Conservation (phyloP, 2,113 vertebrate species). For the Psammodynastes pulverulentus region DNA sequence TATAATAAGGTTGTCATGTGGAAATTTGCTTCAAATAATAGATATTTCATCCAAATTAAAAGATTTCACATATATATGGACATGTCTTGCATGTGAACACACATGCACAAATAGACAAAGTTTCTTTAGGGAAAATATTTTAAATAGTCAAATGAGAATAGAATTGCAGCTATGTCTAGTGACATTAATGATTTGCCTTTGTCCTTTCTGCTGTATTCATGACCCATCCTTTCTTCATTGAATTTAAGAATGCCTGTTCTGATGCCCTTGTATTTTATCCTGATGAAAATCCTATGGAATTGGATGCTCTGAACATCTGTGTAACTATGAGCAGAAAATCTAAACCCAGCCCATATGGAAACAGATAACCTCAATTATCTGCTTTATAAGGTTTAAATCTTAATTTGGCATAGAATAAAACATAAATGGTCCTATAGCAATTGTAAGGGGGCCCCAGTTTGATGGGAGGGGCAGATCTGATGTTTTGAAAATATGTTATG, state of each 20-base stretch:
- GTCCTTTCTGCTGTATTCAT: not conserved
- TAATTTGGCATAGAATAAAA: not conserved
- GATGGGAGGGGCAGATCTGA: not conserved
- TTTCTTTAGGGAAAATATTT: not conserved
- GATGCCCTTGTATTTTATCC: not conserved
- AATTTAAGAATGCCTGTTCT: not conserved
- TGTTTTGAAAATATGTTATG: not conserved
- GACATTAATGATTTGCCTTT: not conserved
- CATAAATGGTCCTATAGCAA: not conserved
- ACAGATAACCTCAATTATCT: not conserved
- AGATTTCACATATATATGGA: not conserved
- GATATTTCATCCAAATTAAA: not conserved
- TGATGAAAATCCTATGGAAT: not conserved
- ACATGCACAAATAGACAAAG: not conserved
- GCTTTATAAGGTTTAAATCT: not conserved
- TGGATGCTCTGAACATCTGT: not conserved
- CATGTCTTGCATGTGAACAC: not conserved
- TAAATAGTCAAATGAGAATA: not conserved
- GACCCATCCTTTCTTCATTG: not conserved
- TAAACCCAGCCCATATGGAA: not conserved
- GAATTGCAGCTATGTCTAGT: not conserved
- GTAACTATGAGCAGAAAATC: not conserved
- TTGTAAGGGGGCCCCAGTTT: not conserved
- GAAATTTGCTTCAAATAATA: slow-evolving; percentile 12
- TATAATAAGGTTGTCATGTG: not conserved